phyloP scores from a whole-genome alignment of 2,113 vertebrate genomes.

The Takifugu bimaculatus region DNA sequence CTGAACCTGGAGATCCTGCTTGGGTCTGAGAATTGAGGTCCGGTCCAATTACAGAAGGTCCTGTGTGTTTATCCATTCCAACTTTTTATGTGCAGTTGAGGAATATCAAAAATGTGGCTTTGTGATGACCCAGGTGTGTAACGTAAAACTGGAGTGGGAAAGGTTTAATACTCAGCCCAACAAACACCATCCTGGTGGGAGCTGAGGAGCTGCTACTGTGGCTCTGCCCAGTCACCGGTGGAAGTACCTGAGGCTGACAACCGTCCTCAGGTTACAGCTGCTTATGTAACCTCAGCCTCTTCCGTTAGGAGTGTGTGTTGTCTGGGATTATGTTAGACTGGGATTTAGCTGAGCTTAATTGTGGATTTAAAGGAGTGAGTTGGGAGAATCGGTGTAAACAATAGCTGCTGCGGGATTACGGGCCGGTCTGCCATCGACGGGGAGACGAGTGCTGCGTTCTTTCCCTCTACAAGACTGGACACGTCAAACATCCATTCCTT shows the following conservation, averaged over 20 bases:
- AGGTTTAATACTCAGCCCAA: too few relatives aligned
- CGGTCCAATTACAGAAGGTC: too few relatives aligned
- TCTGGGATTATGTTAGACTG: constrained; percentile 1
- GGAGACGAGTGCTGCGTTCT: constrained; percentile 10
- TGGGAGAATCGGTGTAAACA: not conserved
- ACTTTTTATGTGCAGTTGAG: too few relatives aligned
- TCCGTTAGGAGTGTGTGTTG: constrained; percentile 8
- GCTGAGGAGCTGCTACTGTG: too few relatives aligned
- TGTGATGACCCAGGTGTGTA: too few relatives aligned
- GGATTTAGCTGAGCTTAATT: constrained; percentile 22
- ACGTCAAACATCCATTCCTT: constrained; percentile 2
- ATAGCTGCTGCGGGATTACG: not conserved
- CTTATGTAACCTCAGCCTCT: constrained; percentile 35
- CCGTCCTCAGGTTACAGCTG: constrained; percentile 36
- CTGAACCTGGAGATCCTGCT: too few relatives aligned
- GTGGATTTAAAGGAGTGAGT: constrained; percentile 8
- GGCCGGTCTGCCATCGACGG: constrained; percentile 10
- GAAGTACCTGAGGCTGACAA: not conserved
- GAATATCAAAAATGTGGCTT: too few relatives aligned
- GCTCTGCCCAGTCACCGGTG: constrained; percentile 6
- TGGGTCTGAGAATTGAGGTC: too few relatives aligned
- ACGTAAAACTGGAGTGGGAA: too few relatives aligned
- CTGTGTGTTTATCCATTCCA: too few relatives aligned
- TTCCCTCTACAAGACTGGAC: constrained; percentile 35
- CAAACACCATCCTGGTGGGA: too few relatives aligned